Base-by-base conservation (phyloP, 2,888 invertebrate genomes). In the Metalampra italica region DNA sequence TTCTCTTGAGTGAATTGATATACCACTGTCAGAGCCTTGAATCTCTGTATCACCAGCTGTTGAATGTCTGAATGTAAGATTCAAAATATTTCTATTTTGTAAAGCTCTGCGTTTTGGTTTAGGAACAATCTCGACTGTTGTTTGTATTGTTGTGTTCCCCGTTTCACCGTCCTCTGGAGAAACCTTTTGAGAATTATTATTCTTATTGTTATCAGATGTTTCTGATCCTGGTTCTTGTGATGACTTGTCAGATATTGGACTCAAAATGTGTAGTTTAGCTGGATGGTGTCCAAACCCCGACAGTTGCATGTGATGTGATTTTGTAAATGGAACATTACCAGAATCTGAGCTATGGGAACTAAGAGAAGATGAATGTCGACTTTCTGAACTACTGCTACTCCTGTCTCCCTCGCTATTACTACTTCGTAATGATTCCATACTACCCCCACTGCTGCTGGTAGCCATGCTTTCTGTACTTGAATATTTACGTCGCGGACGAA, bases 211-310 rank as follows among this genome's bases (percentile, higher is more conserved):
- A 67, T 95, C 95, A 9, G 94, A 95, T 14, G 94, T 93, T 78
- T 96, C 96, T 7, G 95, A 95, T 14, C 92, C 94, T 12, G 95
- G 95, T 70, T 96, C 96, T 78, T 95, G 96, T 0, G 96, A 96
- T 15, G 96, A 96, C 81, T 96, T 96, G 80, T 96, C 96, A 50
- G 96, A 96, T 68, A 96, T 96, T 14, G 96, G 96, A 66, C 96
- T 96, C 43, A 96, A 90, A 72, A 96, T 95, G 79, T 96, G 96
- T 60, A 96, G 85, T 77, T 96, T 96, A 75, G 90, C 91, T 50
- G 93, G 91, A 77, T 95, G 94, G 62, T 94, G 92, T 49, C 92
- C 91, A 76, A 94, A 94, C 72, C 93, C 93, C 66, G 93, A 91
- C 49, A 93, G 75, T 60, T 92, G 93, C 81, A 91, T 91, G 60